These are phyloP conservation scores for Papilio dardanus DNA, from an alignment of 1,140 invertebrate genomes.

Conservation along the genomic window DNA sequence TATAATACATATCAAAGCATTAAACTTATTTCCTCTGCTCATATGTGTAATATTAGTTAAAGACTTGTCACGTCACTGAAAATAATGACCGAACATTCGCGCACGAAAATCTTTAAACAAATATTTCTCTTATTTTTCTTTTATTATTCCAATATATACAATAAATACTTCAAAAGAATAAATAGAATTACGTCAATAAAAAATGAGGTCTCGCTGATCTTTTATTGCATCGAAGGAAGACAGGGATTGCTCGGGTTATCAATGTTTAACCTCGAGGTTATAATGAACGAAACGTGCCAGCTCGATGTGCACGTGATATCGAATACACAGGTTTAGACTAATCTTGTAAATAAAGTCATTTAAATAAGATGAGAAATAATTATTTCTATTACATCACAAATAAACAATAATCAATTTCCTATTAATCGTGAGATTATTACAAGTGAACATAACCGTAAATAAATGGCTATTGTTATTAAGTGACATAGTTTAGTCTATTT, in stretches of 20 bases:
- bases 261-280: conserved; percentile 12
- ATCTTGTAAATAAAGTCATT: not conserved
- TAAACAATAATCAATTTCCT: too few relatives aligned
- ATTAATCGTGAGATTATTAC: too few relatives aligned
- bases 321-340: not conserved
- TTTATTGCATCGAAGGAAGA: conserved; percentile 22
- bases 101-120: not conserved
- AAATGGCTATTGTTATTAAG: too few relatives aligned
- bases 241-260: conserved; percentile 16
- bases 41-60: not conserved
- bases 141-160: not conserved
- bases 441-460: too few relatives aligned
- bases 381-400: not conserved
- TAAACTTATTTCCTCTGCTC: not conserved
- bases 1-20: not conserved
- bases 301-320: not conserved
- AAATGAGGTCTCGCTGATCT: conserved; percentile 12
- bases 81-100: not conserved
- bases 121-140: not conserved
- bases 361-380: not conserved
- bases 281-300: not conserved
- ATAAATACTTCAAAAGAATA: not conserved
- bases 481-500: too few relatives aligned
- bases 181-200: conserved; percentile 3
- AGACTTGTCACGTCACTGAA: not conserved